Evolutionary conservation across 2,888 invertebrate genomes (phyloP), one percentile per base, ranked within the genome.

Genomic region (Oegoconia quadripuncta): DNA sequence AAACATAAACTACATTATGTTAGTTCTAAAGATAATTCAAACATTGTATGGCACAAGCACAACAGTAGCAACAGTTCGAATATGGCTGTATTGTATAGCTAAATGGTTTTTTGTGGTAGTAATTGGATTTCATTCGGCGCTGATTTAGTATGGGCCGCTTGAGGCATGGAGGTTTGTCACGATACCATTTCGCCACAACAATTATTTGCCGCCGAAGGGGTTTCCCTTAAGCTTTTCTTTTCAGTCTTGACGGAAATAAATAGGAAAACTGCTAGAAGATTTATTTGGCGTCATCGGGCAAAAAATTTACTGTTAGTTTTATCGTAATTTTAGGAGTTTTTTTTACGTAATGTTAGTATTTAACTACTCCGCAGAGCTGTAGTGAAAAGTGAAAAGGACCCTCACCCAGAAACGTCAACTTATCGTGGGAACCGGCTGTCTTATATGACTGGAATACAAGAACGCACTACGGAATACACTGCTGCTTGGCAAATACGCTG

Each of bases 141-240:
- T 76, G 86, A 84, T 82, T 77, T 83, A 80, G 72, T 55, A 67
- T 58, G 58, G 65, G 58, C 39, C 57, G 56, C 50, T 66, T 86
- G 86, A 87, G 62, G 79, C 74, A 87, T 86, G 84, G 83, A 73
- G 73, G 71, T 77, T 86, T 84, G 83, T 84, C 86, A 87, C 86
- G 86, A 86, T 63, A 86, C 75, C 69, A 84, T 84, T 83, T 83
- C 63, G 68, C 68, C 59, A 52, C 59, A 61, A 62, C 65, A 62
- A 70, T 71, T 75, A 67, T 67, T 72, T 62, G 58, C 53, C 52
- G 42, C 44, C 52, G 55, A 48, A 58, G 53, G 48, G 54, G 45
- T 64, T 33, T 34, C 16, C 25, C 25, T 32, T 25, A 34, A 22
- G 13, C 15, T 23, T 31, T 22, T 23, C 12, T 13, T 28, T 17